Percentiles rank a stretch among this genome's conserved stretches.
Evolutionary conservation across 2,797 vertebrate genomes (phyloP).

Genomic region (Hydrolagus colliei): DNA sequence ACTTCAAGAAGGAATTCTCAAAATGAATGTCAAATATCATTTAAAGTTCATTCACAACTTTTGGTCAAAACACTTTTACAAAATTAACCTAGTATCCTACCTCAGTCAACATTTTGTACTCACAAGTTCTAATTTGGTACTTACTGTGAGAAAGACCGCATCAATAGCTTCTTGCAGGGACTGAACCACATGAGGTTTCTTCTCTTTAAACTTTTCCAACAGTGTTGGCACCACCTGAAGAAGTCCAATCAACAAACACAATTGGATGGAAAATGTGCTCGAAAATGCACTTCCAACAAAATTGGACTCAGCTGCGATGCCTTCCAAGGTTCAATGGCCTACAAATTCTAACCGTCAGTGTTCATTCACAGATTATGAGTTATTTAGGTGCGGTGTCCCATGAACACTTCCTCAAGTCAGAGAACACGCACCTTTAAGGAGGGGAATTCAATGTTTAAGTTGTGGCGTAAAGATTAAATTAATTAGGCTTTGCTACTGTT

Average conservation of each 20-base stretch:
- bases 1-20: too few species aligned
- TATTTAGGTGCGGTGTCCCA: too few species aligned
- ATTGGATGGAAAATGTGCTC: not conserved
- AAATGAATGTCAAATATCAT: too few species aligned
- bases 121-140: conserved; percentile 38
- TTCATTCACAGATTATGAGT: too few species aligned
- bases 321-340: too few species aligned
- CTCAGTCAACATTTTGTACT: not conserved
- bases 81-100: too few species aligned
- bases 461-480: not conserved
- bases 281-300: too few species aligned
- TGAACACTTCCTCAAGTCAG: conserved; percentile 16
- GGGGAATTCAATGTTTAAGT: too few species aligned
- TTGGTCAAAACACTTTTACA: too few species aligned
- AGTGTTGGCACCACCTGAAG: conserved; percentile 81
- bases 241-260: not conserved
- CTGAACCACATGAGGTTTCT: conserved; percentile 92
- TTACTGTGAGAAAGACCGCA: conserved; percentile 89
- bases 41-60: too few species aligned
- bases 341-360: not conserved
- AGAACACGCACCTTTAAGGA: not conserved
- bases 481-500: not conserved
- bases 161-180: conserved; percentile 92
- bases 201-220: conserved; percentile 97
- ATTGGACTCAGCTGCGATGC: too few species aligned